phyloP scores from a whole-genome alignment of 2,113 vertebrate genomes.

The Steatornis caripensis region DNA sequence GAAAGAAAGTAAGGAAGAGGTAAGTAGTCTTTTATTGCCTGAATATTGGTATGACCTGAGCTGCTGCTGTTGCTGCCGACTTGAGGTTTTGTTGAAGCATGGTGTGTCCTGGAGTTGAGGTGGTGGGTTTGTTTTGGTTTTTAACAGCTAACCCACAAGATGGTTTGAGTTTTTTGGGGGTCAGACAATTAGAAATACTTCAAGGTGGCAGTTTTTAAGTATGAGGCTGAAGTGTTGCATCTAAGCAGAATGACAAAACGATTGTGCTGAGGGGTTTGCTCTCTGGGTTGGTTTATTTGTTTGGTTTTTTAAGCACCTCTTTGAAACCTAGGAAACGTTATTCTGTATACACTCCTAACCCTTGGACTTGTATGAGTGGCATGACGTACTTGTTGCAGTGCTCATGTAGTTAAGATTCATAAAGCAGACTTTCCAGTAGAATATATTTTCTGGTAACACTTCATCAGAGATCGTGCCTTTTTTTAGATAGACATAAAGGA shows the following conservation, averaged over 20 bases:
- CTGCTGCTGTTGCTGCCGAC: not conserved
- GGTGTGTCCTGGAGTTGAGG: not conserved
- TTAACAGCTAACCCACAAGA: not conserved
- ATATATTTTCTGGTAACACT: not conserved
- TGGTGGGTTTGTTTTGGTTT: not conserved
- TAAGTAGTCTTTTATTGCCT: not conserved
- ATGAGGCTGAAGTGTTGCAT: not conserved
- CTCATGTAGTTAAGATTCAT: not conserved
- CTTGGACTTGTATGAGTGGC: not conserved
- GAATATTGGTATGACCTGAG: not conserved
- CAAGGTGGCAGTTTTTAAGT: not conserved
- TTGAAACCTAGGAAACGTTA: not conserved
- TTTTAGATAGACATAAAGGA: slow-evolving; percentile 14
- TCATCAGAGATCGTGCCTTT: not conserved
- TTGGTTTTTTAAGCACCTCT: not conserved
- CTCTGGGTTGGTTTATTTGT: not conserved
- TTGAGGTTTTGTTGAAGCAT: not conserved
- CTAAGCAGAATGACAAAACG: not conserved
- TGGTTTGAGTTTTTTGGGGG: rapidly evolving
- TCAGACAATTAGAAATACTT: not conserved
- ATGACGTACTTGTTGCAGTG: not conserved
- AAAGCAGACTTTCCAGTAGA: not conserved
- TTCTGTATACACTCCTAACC: not conserved
- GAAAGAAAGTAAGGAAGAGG: not conserved
- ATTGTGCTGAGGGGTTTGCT: not conserved